Evolutionary conservation across 2,888 invertebrate species (phyloP).

Genomic region (Scaptomyza parva): DNA sequence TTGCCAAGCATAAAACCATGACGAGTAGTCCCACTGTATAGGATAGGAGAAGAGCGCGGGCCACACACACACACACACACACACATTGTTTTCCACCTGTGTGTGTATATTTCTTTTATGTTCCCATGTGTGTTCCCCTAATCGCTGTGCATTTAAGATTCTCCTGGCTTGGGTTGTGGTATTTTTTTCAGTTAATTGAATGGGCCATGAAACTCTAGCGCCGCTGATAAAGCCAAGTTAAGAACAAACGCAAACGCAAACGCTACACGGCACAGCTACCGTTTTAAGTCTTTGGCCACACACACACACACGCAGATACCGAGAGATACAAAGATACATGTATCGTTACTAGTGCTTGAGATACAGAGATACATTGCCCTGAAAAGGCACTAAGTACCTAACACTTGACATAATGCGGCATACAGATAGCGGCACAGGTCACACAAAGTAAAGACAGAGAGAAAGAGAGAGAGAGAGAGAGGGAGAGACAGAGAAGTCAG

Average conservation of each 20-base stretch:
- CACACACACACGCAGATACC: conserved; percentile 18
- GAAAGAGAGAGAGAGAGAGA: conserved; percentile 3
- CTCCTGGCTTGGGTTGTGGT: conserved; percentile 36
- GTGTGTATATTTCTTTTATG: conserved; percentile 12
- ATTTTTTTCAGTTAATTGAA: conserved; percentile 64
- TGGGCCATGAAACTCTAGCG: conserved; percentile 63
- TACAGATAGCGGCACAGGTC: conserved; percentile 74
- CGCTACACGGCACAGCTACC: conserved; percentile 51
- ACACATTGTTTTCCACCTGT: conserved; percentile 13
- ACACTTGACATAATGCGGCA: conserved; percentile 79
- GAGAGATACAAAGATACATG: background rate
- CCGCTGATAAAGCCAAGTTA: conserved; percentile 57
- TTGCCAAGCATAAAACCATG: conserved; percentile 42
- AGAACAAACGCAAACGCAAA: conserved; percentile 9
- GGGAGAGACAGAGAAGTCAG: conserved; percentile 26
- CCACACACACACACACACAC: conserved; percentile 35
- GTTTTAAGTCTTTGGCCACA: conserved; percentile 22
- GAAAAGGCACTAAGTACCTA: conserved; percentile 80
- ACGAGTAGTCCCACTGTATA: conserved; percentile 9
- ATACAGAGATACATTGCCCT: conserved; percentile 28
- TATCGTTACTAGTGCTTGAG: conserved; percentile 1
- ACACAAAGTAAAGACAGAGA: conserved; percentile 30
- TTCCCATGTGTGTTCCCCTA: conserved; percentile 69
- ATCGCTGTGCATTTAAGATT: conserved; percentile 62
- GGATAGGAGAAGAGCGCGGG: background rate